These are phyloP conservation scores for Pteronura brasiliensis DNA, from an alignment of 2,113 vertebrate genomes.

Conservation along the genomic window DNA sequence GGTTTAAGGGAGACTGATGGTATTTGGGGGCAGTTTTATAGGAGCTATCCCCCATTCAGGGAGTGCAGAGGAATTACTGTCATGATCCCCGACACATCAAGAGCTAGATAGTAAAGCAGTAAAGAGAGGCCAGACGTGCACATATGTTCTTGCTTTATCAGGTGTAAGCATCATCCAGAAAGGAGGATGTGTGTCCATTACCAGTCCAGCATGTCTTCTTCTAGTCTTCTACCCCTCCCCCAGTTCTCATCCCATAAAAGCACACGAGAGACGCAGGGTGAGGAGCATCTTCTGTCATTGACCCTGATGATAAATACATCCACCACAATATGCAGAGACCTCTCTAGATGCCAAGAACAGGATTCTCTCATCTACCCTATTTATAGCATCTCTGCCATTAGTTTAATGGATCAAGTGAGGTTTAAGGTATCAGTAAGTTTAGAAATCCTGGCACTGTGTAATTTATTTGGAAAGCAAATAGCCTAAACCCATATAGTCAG, in stretches of 20 bases:
- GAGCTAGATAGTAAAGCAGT: neutral
- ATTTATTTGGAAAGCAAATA: slow-evolving; percentile 30
- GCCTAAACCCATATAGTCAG: neutral
- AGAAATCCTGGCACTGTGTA: neutral
- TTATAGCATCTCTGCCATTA: neutral
- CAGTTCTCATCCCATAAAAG: neutral
- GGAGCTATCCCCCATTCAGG: neutral
- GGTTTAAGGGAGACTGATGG: neutral
- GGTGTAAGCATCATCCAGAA: neutral
- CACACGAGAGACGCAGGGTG: neutral
- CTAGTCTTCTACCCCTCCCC: neutral
- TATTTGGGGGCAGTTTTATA: neutral
- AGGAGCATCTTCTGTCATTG: neutral
- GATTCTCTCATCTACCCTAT: neutral
- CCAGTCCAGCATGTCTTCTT: neutral
- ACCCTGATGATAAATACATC: neutral
- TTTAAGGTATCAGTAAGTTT: neutral
- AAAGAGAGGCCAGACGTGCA: neutral
- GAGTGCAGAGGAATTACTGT: neutral
- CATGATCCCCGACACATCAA: neutral
- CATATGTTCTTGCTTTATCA: neutral
- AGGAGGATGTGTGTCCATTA: neutral
- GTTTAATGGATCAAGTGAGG: neutral
- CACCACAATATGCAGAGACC: neutral
- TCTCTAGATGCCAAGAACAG: neutral